Evolutionary conservation across 2,797 vertebrate species (phyloP).

Genomic region (Argentina silus): DNA sequence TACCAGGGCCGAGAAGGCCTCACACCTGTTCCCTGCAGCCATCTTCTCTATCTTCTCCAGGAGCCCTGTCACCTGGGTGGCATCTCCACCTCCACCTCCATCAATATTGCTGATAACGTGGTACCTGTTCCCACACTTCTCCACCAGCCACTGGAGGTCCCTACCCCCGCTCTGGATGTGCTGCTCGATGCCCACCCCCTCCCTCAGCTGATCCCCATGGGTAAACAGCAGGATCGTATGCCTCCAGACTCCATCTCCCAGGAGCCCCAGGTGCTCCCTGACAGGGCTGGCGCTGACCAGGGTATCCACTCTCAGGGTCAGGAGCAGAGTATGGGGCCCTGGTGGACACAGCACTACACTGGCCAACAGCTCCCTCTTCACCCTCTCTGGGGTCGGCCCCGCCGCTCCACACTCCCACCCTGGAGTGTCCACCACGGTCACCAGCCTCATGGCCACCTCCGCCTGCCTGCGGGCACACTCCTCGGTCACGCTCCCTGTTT

Average conservation of each 20-base stretch:
- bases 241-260: slow-evolving; percentile 75
- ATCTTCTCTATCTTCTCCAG: slow-evolving; percentile 78
- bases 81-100: slow-evolving; percentile 25
- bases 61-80: slow-evolving; percentile 57
- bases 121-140: slow-evolving; percentile 71
- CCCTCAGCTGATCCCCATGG: slow-evolving; percentile 75
- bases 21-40: slow-evolving; percentile 70
- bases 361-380: slow-evolving; percentile 69
- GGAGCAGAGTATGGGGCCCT: slow-evolving; percentile 74
- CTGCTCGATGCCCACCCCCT: slow-evolving; percentile 73
- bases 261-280: slow-evolving; percentile 71
- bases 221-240: slow-evolving; percentile 76
- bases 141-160: slow-evolving; percentile 71
- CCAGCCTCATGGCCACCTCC: slow-evolving; percentile 61
- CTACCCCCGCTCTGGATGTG: slow-evolving; percentile 72
- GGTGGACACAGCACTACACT: slow-evolving; percentile 71
- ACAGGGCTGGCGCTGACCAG: slow-evolving; percentile 58
- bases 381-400: slow-evolving; percentile 69
- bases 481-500: slow-evolving; percentile 62
- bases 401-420: slow-evolving; percentile 75
- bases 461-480: slow-evolving; percentile 70
- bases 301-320: slow-evolving; percentile 73
- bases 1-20: slow-evolving; percentile 72
- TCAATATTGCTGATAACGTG: slow-evolving; percentile 65
- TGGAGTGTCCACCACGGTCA: slow-evolving; percentile 77